Conservation (phyloP, 2,113 vertebrate genomes). For the Poeciliopsis retropinna region DNA sequence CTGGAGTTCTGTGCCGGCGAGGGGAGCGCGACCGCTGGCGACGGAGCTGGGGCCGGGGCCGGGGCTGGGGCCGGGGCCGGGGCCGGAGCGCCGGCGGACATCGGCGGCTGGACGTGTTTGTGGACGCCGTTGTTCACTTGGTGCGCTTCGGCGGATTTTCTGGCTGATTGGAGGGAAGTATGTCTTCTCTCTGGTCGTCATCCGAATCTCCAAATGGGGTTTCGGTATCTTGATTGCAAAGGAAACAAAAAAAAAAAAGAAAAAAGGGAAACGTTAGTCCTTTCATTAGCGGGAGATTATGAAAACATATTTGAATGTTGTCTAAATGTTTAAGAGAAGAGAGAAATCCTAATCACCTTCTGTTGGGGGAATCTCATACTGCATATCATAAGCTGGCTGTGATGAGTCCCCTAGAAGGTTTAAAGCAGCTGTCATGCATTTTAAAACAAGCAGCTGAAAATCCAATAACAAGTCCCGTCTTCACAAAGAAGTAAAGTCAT, state of each 20-base stretch:
- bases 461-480: background rate
- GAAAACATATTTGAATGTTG: background rate
- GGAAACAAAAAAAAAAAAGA: background rate
- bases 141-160: conserved; percentile 47
- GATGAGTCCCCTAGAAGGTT: conserved; percentile 66
- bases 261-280: background rate
- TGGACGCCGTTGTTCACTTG: conserved; percentile 58
- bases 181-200: conserved; percentile 68
- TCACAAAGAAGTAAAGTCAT: background rate
- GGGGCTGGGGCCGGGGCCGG: conserved; percentile 1
- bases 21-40: conserved; percentile 1
- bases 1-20: conserved; percentile 1
- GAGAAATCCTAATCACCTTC: conserved; percentile 63
- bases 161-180: conserved; percentile 36
- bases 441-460: background rate
- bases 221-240: conserved; percentile 61
- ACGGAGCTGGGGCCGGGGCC: background rate
- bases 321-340: background rate
- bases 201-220: conserved; percentile 71
- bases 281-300: background rate
- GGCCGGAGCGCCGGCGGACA: background rate
- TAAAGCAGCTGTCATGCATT: background rate
- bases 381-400: conserved; percentile 64
- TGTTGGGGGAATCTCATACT: conserved; percentile 67
- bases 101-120: conserved; percentile 44